Percentiles rank a stretch among this genome's conserved stretches.
phyloP scores from a whole-genome alignment of 2,113 vertebrate species.

The Periophthalmodon schlosseri region DNA sequence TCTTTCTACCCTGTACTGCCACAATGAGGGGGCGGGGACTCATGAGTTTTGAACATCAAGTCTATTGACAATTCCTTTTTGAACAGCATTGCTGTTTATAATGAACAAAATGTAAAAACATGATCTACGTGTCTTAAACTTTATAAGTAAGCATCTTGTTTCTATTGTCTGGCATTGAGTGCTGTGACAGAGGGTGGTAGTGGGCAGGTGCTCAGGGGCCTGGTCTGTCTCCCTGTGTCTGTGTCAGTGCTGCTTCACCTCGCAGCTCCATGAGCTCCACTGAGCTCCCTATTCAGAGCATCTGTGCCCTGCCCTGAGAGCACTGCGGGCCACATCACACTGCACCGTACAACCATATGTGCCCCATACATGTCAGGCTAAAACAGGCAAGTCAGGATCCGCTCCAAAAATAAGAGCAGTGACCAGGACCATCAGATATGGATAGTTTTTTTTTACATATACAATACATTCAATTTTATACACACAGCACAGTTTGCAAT shows the following conservation, averaged over 20 bases:
- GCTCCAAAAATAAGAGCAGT: neutral
- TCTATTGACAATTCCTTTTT: no score
- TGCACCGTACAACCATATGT: slow-evolving; percentile 43
- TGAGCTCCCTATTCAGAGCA: slow-evolving; percentile 42
- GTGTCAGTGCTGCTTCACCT: slow-evolving; percentile 36
- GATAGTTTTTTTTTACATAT: no score
- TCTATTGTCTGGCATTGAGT: slow-evolving; percentile 14
- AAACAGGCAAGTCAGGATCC: neutral
- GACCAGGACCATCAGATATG: neutral
- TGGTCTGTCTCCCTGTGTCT: slow-evolving; percentile 52
- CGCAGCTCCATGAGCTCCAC: slow-evolving; percentile 39
- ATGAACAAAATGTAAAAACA: no score
- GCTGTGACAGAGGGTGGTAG: slow-evolving; percentile 28
- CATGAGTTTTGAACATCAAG: no score
- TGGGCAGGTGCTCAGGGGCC: slow-evolving; percentile 41
- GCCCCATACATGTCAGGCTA: slow-evolving; percentile 11
- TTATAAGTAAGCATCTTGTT: neutral
- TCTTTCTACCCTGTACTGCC: no score
- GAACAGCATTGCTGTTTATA: no score
- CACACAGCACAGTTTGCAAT: no score
- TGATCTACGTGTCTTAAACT: no score
- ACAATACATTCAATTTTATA: no score
- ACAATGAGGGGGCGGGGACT: no score
- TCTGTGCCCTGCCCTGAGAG: slow-evolving; percentile 48
- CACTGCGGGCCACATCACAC: slow-evolving; percentile 29